Evolutionary conservation across 2,888 invertebrate genomes (phyloP).

Genomic region (Gasteruption jaculator): DNA sequence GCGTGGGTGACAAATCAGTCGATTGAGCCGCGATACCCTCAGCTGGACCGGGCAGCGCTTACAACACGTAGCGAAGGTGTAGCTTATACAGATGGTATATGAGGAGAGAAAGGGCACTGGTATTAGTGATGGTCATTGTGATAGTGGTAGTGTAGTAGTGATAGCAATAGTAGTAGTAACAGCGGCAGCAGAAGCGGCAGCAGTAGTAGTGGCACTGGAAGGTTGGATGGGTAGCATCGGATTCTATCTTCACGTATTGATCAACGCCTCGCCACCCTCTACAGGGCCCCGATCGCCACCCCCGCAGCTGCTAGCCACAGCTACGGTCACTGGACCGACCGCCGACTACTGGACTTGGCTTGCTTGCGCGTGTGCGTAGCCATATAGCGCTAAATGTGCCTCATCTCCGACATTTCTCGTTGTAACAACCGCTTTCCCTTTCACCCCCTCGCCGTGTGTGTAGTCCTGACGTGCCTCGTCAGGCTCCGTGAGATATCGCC

Average conservation of each 20-base stretch:
- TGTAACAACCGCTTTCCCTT: background rate
- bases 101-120: slow-evolving; percentile 20
- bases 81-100: slow-evolving; percentile 16
- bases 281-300: slow-evolving; percentile 41
- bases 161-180: slow-evolving; percentile 2
- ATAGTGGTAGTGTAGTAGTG: too few species aligned
- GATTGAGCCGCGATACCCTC: slow-evolving; percentile 43
- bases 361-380: slow-evolving; percentile 37
- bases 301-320: slow-evolving; percentile 48
- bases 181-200: too few species aligned
- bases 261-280: slow-evolving; percentile 50
- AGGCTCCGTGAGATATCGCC: too few species aligned
- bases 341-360: slow-evolving; percentile 46
- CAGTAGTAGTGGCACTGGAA: slow-evolving; percentile 19
- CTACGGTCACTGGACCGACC: slow-evolving; percentile 50
- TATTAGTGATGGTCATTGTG: background rate
- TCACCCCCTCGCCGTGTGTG: too few species aligned
- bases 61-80: too few species aligned
- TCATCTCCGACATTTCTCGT: slow-evolving; percentile 14
- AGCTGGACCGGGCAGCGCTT: slow-evolving; percentile 36
- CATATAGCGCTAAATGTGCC: slow-evolving; percentile 39
- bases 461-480: too few species aligned
- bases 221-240: slow-evolving; percentile 47
- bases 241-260: slow-evolving; percentile 53
- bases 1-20: slow-evolving; percentile 48